Base-by-base conservation (phyloP, 2,113 vertebrate genomes). In the Australoheros scitulus region DNA sequence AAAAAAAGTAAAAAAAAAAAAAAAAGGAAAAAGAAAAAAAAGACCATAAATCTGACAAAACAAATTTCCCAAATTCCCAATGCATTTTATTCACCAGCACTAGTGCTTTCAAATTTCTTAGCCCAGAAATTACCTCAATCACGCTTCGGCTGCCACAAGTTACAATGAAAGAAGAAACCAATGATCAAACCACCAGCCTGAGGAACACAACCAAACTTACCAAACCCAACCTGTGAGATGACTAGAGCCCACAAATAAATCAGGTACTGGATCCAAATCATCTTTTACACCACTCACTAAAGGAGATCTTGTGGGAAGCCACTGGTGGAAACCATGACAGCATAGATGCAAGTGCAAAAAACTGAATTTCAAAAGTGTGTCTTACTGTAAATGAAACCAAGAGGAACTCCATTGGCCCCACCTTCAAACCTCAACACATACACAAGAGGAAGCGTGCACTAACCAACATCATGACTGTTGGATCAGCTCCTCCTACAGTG, bases 351-450 rank as follows among this genome's bases (percentile, higher is more conserved):
- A 11, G 6, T n/a, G 5, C 64, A 41, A 24, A 80, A 5, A 3
- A 24, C 22, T 74, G n/a, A 50, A 17, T 43, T 41, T 7, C 34
- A 78, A 20, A 70, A 7, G 13, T 59, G 41, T 43, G 47, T 32
- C 11, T 80, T 24, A 55, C 87, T 7, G 81, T 68, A 86, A 86
- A 77, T 74, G 88, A 87, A 88, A 90, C 85, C 87, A 87, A 82
- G 87, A 89, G 88, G 89, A 93, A 89, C 91, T 88, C 68, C 61
- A 80, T 20, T 87, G 76, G 90, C 93, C 87, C 93, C 93, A 88
- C 92, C 92, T 91, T 90, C 79, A 70, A 84, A 87, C 82, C 55
- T 88, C 82, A 85, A 82, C 60, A 36, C n/a, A 1, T 24, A 32
- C 38, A 47, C 68, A 88, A 90, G 81, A 88, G 88, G 90, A 92